These are phyloP conservation scores for Zosterops japonicus DNA, from an alignment of 2,113 vertebrate genomes.

Conservation along the genomic window DNA sequence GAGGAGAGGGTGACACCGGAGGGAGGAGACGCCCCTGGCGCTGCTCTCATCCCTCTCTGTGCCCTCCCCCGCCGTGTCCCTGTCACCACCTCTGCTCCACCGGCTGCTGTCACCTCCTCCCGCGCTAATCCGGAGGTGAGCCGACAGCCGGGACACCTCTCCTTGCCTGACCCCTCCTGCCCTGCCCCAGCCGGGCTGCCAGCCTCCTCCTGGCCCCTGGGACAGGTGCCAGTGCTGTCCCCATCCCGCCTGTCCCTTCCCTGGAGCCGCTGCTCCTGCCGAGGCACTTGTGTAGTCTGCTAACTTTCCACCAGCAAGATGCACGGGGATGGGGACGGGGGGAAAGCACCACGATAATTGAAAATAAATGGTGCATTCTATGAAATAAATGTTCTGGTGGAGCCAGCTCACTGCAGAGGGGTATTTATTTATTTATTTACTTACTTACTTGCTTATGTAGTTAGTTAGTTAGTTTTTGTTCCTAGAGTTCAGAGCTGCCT, in stretches of 20 bases:
- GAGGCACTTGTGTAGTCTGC: background rate
- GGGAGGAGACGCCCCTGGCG: background rate
- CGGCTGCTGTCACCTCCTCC: background rate
- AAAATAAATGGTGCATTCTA: conserved; percentile 72
- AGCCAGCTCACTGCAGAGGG: background rate
- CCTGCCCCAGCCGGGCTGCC: background rate
- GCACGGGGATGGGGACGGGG: background rate
- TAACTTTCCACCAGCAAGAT: background rate
- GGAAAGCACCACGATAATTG: conserved; percentile 47
- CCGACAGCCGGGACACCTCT: background rate
- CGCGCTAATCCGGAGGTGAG: accelerated
- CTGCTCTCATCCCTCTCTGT: background rate
- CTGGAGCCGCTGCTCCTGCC: background rate
- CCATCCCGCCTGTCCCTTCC: background rate
- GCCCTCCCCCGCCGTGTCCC: background rate
- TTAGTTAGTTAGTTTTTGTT: background rate
- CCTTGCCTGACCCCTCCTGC: background rate
- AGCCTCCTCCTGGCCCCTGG: background rate
- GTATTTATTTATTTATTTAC: background rate
- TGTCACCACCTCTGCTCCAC: background rate
- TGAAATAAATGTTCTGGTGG: conserved; percentile 58
- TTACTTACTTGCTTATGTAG: no score
- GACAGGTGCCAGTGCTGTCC: background rate
- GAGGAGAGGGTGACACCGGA: background rate
- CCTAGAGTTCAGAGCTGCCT: background rate